These are phyloP conservation scores for Stomatorhinus ivindoensis DNA, from an alignment of 2,113 vertebrate genomes.

Conservation along the genomic window DNA sequence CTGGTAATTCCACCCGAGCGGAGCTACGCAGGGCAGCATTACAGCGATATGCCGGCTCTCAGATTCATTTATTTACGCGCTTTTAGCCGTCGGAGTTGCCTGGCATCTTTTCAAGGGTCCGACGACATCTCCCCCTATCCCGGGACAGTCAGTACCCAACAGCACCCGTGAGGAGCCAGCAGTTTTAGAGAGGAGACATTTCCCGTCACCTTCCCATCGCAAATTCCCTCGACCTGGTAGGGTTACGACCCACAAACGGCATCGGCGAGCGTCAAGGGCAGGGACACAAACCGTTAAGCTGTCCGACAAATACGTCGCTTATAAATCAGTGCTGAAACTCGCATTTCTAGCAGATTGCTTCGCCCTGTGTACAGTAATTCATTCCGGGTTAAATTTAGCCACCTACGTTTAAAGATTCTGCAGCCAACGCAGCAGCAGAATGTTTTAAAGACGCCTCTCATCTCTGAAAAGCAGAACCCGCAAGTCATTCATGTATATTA, in stretches of 20 bases:
- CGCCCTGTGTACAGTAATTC: not conserved
- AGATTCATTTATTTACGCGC: not conserved
- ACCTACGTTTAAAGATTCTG: not conserved
- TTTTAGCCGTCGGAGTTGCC: not conserved
- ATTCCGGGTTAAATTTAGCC: not conserved
- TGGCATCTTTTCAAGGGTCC: not conserved
- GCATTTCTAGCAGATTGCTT: not conserved
- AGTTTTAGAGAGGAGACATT: not conserved
- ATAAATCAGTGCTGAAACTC: not conserved
- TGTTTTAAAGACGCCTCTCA: not conserved
- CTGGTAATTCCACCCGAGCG: slow-evolving; percentile 58
- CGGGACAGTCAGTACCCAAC: not conserved
- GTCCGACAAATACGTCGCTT: not conserved
- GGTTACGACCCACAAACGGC: not conserved
- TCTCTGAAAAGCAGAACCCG: not conserved
- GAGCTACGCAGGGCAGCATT: slow-evolving; percentile 35
- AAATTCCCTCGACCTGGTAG: not conserved
- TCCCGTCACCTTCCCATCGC: not conserved
- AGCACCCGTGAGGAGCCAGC: not conserved
- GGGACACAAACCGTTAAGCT: not conserved
- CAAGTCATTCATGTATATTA: not conserved
- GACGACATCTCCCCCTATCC: not conserved
- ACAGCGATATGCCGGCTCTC: slow-evolving; percentile 9
- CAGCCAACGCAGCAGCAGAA: not conserved
- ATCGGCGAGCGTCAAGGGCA: not conserved